A percentile compares a stretch with the other conserved stretches of the same genome.
Evolutionary conservation across 2,888 invertebrate genomes (phyloP).

Genomic region (Watsonalla cultraria): DNA sequence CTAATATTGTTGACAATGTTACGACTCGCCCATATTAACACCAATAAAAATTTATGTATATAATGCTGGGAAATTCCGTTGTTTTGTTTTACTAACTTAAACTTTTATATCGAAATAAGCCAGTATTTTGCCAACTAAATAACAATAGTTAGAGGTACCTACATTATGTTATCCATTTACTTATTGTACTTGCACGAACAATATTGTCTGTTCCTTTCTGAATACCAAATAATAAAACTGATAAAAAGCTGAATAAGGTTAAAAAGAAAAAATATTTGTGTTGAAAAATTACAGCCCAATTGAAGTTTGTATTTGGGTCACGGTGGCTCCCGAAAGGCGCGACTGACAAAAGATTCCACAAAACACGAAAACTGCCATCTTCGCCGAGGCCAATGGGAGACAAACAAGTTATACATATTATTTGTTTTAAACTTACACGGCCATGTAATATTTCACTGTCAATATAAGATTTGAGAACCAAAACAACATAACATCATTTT

Average conservation of each 20-base stretch:
- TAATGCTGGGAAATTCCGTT: neutral
- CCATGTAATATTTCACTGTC: conserved; percentile 5
- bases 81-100: neutral
- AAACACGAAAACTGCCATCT: conserved; percentile 30
- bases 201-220: no score
- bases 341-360: conserved; percentile 27
- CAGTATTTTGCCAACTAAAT: no score
- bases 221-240: no score
- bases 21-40: neutral
- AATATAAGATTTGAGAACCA: neutral
- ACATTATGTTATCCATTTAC: no score
- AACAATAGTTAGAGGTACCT: no score
- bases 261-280: neutral
- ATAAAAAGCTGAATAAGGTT: neutral
- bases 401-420: conserved; percentile 29
- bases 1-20: conserved; percentile 9
- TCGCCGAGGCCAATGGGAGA: conserved; percentile 15
- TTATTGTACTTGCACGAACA: no score
- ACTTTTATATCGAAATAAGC: no score
- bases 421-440: conserved; percentile 30
- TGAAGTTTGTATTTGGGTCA: conserved; percentile 47
- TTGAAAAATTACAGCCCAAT: conserved; percentile 18
- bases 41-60: neutral
- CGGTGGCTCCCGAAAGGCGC: conserved; percentile 35
- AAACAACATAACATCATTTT: neutral